Evolutionary conservation across 2,113 vertebrate species (phyloP).

Genomic region (Esox niger): DNA sequence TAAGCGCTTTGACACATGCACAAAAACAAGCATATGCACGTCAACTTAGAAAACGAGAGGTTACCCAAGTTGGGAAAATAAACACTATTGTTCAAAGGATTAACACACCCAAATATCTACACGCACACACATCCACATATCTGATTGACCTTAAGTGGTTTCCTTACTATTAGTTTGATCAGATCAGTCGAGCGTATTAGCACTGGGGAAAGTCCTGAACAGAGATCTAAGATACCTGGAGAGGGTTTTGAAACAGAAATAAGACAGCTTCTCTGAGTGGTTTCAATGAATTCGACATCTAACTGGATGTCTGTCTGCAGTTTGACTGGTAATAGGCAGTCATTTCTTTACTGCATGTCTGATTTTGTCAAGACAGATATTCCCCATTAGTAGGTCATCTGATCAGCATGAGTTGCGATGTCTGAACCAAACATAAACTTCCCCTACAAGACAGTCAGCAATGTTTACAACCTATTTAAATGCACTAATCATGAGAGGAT

Average conservation of each 20-base stretch:
- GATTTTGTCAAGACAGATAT: neutral
- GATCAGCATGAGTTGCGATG: neutral
- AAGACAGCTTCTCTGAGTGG: neutral
- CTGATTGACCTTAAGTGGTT: conserved; percentile 9
- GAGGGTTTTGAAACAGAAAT: neutral
- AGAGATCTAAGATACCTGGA: neutral
- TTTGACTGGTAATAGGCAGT: neutral
- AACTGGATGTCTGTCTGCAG: neutral
- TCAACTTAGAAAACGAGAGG: conserved; percentile 41
- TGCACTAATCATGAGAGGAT: conserved; percentile 12
- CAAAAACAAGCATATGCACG: conserved; percentile 57
- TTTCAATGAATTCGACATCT: neutral
- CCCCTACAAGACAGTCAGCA: neutral
- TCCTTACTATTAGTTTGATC: conserved; percentile 5
- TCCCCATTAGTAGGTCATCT: neutral
- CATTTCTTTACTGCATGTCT: neutral
- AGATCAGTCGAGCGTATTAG: no score
- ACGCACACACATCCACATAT: conserved; percentile 15
- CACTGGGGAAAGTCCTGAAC: neutral
- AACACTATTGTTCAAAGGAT: conserved; percentile 45
- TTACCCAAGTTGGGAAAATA: conserved; percentile 43
- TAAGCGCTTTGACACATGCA: conserved; percentile 22
- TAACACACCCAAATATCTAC: conserved; percentile 41
- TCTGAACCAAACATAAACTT: neutral
- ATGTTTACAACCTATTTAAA: neutral